Conservation (phyloP, 1,140 invertebrate species). For the Trachelipus rathkii region DNA sequence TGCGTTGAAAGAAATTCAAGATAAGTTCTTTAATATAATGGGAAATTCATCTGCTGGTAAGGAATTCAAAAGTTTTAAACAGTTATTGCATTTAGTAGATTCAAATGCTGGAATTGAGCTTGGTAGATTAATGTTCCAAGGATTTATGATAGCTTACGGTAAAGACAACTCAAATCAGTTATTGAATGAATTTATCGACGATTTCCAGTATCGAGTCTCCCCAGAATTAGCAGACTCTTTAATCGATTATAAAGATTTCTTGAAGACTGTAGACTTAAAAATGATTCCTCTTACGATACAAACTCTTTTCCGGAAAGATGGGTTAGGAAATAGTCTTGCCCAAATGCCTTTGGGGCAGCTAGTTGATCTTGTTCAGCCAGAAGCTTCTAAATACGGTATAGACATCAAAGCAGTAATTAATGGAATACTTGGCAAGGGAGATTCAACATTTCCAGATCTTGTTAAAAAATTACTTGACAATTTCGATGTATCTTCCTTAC, state of each 20-base stretch:
- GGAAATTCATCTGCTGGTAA: background rate
- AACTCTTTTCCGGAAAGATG: conserved; percentile 17
- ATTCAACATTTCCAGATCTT: conserved; percentile 28
- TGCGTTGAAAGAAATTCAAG: background rate
- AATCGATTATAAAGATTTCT: background rate
- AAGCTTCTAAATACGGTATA: conserved; percentile 29
- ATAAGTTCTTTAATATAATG: background rate
- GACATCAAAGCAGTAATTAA: conserved; percentile 27
- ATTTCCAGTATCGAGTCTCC: background rate
- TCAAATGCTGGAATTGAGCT: background rate
- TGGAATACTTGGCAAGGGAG: conserved; percentile 26
- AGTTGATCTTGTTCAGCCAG: conserved; percentile 30
- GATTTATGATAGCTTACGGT: background rate
- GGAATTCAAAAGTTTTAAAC: background rate
- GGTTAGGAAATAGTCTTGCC: conserved; percentile 25
- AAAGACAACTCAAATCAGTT: background rate
- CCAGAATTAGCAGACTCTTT: background rate
- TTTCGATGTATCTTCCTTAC: background rate
- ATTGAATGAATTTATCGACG: background rate
- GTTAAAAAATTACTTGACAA: conserved; percentile 12
- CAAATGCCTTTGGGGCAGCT: conserved; percentile 30
- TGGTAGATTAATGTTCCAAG: background rate
- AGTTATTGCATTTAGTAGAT: background rate
- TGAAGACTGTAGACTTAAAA: background rate
- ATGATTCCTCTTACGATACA: background rate